Evolutionary conservation across 2,888 invertebrate genomes (phyloP), one percentile per base, ranked within the genome.

Genomic region (Amphipyra berbera): DNA sequence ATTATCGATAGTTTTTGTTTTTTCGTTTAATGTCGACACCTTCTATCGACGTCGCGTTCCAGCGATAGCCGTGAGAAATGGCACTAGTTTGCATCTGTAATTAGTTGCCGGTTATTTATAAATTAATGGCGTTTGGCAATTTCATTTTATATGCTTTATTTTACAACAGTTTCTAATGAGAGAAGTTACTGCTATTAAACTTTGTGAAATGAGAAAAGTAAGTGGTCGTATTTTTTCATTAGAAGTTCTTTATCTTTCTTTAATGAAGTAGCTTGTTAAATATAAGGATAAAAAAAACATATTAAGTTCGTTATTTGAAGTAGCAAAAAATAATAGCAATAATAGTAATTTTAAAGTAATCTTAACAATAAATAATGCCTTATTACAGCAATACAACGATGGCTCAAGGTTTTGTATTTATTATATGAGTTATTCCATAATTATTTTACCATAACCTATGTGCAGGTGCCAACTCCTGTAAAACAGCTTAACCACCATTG

Each of bases 391-490:
- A n/a, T 58, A 59, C 61, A 61, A 56, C 52, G 45, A 60, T 33
- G 55, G 57, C 50, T 69, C 83, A 85, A 87, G 85, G 84, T 72
- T 69, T 59, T 57, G 44, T 58, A 50, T 58, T 77, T 83, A 84
- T 83, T 85, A 84, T 86, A 85, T 82, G 63, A 82, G 80, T 79
- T 82, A 84, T 86, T 82, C 84, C 79, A 76, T 85, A 80, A 88
- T 88, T 86, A 88, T 86, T 84, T 85, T 79, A 82, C 80, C 81
- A 85, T 87, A 82, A 79, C 63, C 59, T 61, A 67, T 50, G 55
- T 49, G 38, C 45, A 48, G 37, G 14, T 48, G 30, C 14, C 37
- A 37, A n/a, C 6, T 12, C 15, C n/a, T 38, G 7, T 8, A 54
- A 12, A 71, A 61, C n/a, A 21, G 10, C 53, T 1, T 59, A 78